A percentile compares a stretch with the other conserved stretches of the same genome.
Conservation (phyloP, 2,888 invertebrate genomes). For the Syrphus vitripennis region DNA sequence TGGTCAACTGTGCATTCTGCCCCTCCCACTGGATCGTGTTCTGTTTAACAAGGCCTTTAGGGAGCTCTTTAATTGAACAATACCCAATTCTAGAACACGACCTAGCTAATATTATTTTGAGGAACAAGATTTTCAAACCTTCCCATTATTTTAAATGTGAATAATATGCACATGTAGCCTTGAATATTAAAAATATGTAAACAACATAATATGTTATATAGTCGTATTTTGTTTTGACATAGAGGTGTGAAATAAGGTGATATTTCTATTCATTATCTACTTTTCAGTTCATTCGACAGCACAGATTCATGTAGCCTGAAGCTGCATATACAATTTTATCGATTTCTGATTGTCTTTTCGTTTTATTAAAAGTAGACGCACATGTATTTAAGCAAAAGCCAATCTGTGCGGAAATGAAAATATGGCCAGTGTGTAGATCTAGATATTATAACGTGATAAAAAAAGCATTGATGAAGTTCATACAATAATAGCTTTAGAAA, state of each 20-base stretch:
- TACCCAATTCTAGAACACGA: too few relatives aligned
- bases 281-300: background rate
- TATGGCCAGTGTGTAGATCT: constrained; percentile 29
- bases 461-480: background rate
- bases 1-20: too few relatives aligned
- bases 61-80: too few relatives aligned
- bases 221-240: background rate
- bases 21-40: too few relatives aligned
- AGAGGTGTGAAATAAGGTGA: background rate
- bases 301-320: background rate
- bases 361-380: background rate
- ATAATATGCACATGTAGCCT: too few relatives aligned
- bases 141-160: too few relatives aligned
- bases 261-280: background rate
- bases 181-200: too few relatives aligned
- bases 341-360: constrained; percentile 26
- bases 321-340: background rate
- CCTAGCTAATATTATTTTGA: too few relatives aligned
- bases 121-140: too few relatives aligned
- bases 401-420: constrained; percentile 31
- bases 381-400: constrained; percentile 12
- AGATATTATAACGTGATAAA: background rate
- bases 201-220: too few relatives aligned
- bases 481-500: too few relatives aligned
- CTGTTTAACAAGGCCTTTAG: too few relatives aligned